Percentiles rank a stretch among this genome's conserved stretches.
Conservation (phyloP, 2,113 vertebrate genomes). For the Hemiprocne comata region DNA sequence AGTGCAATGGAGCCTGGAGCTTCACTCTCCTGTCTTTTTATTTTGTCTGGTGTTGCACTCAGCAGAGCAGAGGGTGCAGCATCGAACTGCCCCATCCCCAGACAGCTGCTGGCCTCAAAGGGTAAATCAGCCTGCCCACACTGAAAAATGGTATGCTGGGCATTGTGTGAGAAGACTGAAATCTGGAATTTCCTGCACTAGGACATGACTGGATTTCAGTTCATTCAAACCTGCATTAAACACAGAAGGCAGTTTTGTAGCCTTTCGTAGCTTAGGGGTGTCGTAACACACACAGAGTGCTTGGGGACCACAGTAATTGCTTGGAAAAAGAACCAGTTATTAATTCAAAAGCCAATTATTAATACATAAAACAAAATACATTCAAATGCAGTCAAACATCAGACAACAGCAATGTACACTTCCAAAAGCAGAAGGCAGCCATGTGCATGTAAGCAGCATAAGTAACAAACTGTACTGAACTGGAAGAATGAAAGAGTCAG, state of each 20-base stretch:
- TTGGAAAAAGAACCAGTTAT: background rate
- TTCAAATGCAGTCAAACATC: background rate
- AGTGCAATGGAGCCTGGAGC: background rate
- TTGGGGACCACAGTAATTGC: background rate
- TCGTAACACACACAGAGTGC: background rate
- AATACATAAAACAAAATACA: background rate
- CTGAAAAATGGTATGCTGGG: background rate
- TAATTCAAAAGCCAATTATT: background rate
- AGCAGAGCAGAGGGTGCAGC: background rate
- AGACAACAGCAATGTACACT: background rate
- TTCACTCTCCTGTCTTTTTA: background rate
- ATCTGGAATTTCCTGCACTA: background rate
- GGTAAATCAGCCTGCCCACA: background rate
- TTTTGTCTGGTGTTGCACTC: background rate
- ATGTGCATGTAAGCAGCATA: background rate
- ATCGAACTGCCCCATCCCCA: background rate
- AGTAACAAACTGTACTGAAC: background rate
- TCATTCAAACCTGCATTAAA: background rate
- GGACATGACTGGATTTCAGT: background rate
- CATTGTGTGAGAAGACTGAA: background rate
- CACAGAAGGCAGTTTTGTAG: background rate
- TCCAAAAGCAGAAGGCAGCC: rapidly evolving
- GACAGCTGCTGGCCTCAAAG: background rate
- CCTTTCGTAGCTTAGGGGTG: background rate
- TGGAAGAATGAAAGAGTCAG: background rate